A percentile compares a stretch with the other conserved stretches of the same genome.
Conservation (phyloP, 2,888 invertebrate genomes). For the Dryadula phaetusa region DNA sequence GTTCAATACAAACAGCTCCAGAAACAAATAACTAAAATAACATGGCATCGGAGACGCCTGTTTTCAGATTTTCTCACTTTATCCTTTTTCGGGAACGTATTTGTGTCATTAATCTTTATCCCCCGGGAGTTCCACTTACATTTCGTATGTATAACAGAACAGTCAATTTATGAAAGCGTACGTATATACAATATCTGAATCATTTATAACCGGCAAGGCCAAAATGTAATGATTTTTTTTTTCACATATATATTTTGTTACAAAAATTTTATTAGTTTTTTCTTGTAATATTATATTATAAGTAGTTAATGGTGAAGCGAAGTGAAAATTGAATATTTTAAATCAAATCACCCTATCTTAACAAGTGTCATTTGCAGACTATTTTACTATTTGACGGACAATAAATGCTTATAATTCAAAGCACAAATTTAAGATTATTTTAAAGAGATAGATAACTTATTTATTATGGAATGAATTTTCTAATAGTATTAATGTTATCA, state of each 20-base stretch:
- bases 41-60: conserved; percentile 46
- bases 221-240: conserved; percentile 5
- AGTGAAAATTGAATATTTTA: too few species aligned
- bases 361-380: too few species aligned
- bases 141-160: conserved; percentile 44
- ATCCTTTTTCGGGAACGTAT: conserved; percentile 49
- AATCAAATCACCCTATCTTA: too few species aligned
- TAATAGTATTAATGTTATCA: too few species aligned
- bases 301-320: too few species aligned
- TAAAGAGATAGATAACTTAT: too few species aligned
- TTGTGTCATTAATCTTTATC: conserved; percentile 57
- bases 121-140: conserved; percentile 46
- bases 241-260: conserved; percentile 17
- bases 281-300: neutral
- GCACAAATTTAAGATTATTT: too few species aligned
- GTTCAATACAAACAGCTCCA: conserved; percentile 36
- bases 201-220: conserved; percentile 36
- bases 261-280: neutral
- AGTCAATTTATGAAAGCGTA: conserved; percentile 40
- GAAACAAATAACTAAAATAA: conserved; percentile 48
- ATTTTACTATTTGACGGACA: too few species aligned
- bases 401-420: too few species aligned
- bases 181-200: conserved; percentile 36
- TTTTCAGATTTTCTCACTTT: conserved; percentile 47
- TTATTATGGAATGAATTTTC: too few species aligned